Percentiles rank a stretch among this genome's conserved stretches.
Conservation (phyloP, 2,888 invertebrate genomes). For the Argyra leucocephala region DNA sequence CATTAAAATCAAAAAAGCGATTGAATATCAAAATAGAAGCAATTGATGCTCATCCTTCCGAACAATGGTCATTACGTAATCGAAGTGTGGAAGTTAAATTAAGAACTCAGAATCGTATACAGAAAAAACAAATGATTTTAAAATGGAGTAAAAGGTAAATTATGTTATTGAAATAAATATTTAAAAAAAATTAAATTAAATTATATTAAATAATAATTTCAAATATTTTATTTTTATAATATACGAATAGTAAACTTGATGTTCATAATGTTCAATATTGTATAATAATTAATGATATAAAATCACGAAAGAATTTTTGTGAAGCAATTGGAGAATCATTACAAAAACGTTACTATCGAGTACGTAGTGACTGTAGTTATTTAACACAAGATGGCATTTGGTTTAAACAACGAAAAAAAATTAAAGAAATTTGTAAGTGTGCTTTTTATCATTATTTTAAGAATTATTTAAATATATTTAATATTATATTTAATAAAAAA, state of each 20-base stretch:
- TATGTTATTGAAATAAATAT: not conserved
- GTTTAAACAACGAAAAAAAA: slow-evolving; percentile 33
- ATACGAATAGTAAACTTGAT: slow-evolving; percentile 37
- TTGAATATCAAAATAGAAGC: slow-evolving; percentile 38
- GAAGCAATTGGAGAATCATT: slow-evolving; percentile 30
- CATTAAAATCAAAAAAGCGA: slow-evolving; percentile 30
- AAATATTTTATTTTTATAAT: not conserved
- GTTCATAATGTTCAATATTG: slow-evolving; percentile 43
- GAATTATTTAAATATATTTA: too few species aligned
- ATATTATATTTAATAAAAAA: too few species aligned
- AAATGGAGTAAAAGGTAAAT: slow-evolving; percentile 40
- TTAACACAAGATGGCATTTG: slow-evolving; percentile 34
- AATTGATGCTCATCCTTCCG: slow-evolving; percentile 36
- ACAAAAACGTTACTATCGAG: slow-evolving; percentile 22
- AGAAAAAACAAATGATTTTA: slow-evolving; percentile 41
- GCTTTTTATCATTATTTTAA: not conserved
- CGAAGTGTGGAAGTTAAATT: slow-evolving; percentile 38
- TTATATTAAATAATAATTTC: not conserved
- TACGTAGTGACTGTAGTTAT: slow-evolving; percentile 24
- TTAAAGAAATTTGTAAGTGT: slow-evolving; percentile 32
- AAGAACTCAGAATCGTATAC: slow-evolving; percentile 41
- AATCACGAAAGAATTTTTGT: slow-evolving; percentile 32
- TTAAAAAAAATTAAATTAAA: not conserved
- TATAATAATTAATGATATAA: slow-evolving; percentile 33
- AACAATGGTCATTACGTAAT: slow-evolving; percentile 40